Conservation (phyloP, 2,797 vertebrate genomes). For the Capromys pilorides region DNA sequence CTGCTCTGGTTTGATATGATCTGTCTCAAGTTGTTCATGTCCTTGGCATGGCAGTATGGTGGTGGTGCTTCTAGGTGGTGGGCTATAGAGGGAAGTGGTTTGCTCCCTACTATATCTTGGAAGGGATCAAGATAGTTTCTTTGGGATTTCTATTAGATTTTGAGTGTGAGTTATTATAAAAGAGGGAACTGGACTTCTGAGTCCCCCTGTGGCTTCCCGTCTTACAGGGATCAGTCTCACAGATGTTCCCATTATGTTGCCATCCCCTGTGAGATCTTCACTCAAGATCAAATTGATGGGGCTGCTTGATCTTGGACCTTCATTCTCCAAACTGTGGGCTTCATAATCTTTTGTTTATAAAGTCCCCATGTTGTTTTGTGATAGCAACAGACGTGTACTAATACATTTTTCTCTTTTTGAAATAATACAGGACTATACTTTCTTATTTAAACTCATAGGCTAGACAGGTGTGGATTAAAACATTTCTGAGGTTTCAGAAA, state of each 20-base stretch:
- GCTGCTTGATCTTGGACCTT: neutral
- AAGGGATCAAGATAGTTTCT: neutral
- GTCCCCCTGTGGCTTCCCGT: neutral
- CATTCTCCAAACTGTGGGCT: neutral
- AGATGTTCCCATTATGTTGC: too few relatives aligned
- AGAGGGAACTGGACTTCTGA: neutral
- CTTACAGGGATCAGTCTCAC: neutral
- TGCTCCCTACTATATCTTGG: neutral
- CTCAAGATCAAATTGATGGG: neutral
- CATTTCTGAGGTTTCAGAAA: neutral
- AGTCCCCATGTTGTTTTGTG: neutral
- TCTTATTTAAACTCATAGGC: slow-evolving; percentile 20
- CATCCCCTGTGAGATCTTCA: too few relatives aligned
- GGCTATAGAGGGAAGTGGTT: neutral
- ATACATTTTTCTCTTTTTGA: neutral
- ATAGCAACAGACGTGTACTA: neutral
- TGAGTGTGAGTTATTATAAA: neutral
- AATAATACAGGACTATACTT: neutral
- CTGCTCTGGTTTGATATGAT: neutral
- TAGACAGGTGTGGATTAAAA: neutral
- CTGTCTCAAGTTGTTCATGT: neutral
- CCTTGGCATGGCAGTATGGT: neutral
- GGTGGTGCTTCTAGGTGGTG: neutral
- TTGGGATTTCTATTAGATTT: neutral
- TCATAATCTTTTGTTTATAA: neutral